A percentile compares a stretch with the other conserved stretches of the same genome.
Conservation (phyloP, 2,888 invertebrate genomes). For the Xestoiulus laeticollis region DNA sequence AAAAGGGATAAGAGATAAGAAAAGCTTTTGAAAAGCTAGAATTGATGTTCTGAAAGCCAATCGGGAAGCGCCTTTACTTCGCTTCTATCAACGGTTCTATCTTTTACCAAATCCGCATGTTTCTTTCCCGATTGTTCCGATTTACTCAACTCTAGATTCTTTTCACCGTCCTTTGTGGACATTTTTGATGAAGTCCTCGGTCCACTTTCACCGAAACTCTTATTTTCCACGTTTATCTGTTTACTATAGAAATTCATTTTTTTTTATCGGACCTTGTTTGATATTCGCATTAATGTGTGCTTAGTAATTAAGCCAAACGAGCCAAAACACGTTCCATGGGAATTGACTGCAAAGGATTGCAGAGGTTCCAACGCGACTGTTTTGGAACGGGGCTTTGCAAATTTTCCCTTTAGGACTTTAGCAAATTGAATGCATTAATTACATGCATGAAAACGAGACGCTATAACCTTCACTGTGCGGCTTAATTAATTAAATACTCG, state of each 20-base stretch:
- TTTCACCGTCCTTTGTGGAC: background rate
- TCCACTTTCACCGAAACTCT: slow-evolving; percentile 28
- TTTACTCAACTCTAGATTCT: slow-evolving; percentile 26
- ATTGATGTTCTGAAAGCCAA: slow-evolving; percentile 13
- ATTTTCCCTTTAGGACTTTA: background rate
- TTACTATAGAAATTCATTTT: slow-evolving; percentile 24
- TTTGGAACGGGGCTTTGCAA: background rate
- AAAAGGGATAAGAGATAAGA: slow-evolving; percentile 37
- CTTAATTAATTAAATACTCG: background rate
- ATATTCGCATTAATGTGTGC: slow-evolving; percentile 13
- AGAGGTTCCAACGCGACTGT: background rate
- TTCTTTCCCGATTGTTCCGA: slow-evolving; percentile 23
- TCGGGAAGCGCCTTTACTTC: background rate
- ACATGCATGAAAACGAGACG: background rate
- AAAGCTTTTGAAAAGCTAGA: slow-evolving; percentile 9
- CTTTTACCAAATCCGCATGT: slow-evolving; percentile 15
- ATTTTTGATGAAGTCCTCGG: slow-evolving; percentile 28
- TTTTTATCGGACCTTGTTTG: slow-evolving; percentile 25
- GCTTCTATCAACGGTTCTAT: background rate
- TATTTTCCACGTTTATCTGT: background rate
- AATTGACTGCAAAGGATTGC: slow-evolving; percentile 20
- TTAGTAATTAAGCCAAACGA: slow-evolving; percentile 21
- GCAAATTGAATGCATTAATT: slow-evolving; percentile 34
- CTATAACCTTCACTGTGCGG: background rate
- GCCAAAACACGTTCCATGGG: background rate